A percentile compares a stretch with the other conserved stretches of the same genome.
Evolutionary conservation across 2,888 invertebrate genomes (phyloP).

Genomic region (Lobophora halterata): DNA sequence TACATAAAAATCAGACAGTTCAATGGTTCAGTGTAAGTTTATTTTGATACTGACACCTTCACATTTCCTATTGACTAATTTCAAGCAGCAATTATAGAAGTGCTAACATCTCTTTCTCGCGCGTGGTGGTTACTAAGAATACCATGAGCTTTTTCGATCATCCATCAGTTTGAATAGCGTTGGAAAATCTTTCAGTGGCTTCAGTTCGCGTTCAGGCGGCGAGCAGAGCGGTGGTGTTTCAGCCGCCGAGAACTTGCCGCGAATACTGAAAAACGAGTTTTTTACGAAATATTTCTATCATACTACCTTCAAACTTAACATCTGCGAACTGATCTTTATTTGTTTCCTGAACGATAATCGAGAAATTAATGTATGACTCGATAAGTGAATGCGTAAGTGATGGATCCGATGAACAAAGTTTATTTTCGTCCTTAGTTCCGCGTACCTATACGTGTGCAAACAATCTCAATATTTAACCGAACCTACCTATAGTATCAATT

Average conservation of each 20-base stretch:
- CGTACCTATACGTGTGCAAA: slow-evolving; percentile 36
- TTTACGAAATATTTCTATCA: slow-evolving; percentile 39
- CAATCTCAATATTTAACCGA: slow-evolving; percentile 30
- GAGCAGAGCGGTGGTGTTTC: slow-evolving; percentile 54
- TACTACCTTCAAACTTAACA: slow-evolving; percentile 11
- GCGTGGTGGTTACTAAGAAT: slow-evolving; percentile 42
- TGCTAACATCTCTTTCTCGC: slow-evolving; percentile 49
- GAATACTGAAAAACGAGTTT: slow-evolving; percentile 46
- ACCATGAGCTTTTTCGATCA: slow-evolving; percentile 52
- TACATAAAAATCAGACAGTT: slow-evolving; percentile 46
- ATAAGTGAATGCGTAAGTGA: slow-evolving; percentile 52
- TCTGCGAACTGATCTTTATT: slow-evolving; percentile 12
- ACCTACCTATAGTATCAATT: slow-evolving; percentile 32
- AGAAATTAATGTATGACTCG: slow-evolving; percentile 28
- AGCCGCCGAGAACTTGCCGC: slow-evolving; percentile 49
- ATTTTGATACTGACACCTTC: slow-evolving; percentile 69
- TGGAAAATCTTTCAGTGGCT: slow-evolving; percentile 62
- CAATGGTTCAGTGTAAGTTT: slow-evolving; percentile 56
- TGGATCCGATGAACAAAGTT: slow-evolving; percentile 49
- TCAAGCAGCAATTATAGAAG: slow-evolving; percentile 31
- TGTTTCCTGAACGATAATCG: slow-evolving; percentile 23
- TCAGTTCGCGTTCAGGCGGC: slow-evolving; percentile 75
- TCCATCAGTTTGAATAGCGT: slow-evolving; percentile 46
- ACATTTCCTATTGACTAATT: slow-evolving; percentile 51
- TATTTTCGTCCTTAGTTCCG: slow-evolving; percentile 51